Conservation (phyloP, 2,113 vertebrate genomes). For the Mungos mungo region DNA sequence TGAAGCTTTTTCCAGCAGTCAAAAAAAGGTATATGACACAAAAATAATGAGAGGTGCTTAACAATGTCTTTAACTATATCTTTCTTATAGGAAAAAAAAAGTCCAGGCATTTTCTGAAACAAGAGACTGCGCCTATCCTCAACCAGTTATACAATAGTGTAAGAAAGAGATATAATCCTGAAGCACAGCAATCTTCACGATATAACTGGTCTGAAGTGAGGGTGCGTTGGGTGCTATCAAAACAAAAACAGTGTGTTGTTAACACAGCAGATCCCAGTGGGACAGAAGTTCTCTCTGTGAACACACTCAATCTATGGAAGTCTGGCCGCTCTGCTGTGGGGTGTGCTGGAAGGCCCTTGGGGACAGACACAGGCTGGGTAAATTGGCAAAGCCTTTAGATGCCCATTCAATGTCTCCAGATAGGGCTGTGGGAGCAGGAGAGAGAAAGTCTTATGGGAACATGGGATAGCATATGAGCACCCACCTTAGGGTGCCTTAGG, state of each 20-base stretch:
- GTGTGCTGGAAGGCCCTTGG: not conserved
- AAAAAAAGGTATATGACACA: not conserved
- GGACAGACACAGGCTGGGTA: not conserved
- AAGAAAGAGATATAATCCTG: not conserved
- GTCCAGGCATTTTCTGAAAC: not conserved
- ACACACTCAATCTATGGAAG: not conserved
- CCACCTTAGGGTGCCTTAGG: not conserved
- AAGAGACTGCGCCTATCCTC: not conserved
- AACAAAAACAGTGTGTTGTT: not conserved
- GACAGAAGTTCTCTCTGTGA: not conserved
- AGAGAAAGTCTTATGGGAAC: not conserved
- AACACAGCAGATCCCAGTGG: not conserved
- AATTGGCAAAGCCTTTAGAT: too few relatives aligned
- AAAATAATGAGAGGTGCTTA: not conserved
- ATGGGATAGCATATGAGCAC: not conserved
- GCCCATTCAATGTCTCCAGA: not conserved
- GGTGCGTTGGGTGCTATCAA: not conserved
- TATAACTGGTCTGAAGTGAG: not conserved
- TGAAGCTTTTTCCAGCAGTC: not conserved
- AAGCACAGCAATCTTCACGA: not conserved
- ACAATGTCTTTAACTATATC: not conserved
- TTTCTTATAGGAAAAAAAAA: not conserved
- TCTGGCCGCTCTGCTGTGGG: not conserved
- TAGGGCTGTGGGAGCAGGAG: not conserved
- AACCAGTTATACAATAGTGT: not conserved